Evolutionary conservation across 1,140 invertebrate genomes (phyloP), one percentile per base, ranked within the genome.

Genomic region (Matsumurasca onukii): DNA sequence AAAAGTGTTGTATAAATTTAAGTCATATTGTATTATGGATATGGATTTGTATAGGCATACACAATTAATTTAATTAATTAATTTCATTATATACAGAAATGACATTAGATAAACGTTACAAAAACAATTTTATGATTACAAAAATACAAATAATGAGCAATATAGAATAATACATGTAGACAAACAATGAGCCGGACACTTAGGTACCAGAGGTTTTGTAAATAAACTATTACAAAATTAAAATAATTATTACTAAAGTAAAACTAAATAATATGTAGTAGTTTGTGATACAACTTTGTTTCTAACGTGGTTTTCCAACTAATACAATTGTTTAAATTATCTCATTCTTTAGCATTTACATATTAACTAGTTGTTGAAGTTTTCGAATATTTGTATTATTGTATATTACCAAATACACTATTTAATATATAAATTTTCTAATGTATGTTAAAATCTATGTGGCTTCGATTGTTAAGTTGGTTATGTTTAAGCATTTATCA

Each of bases 371-470:
- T 59, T 59, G 55, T 59, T 59, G 55, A 59, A 59, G 25, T 59
- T 59, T 59, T 59, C 55, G 30, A 59, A 59, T 59, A 25, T 27
- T 59, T 59, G 55, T 59, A 59, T 59, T n/a, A n/a, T 59, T 59
- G 25, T 59, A 59, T 27, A 27, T 27, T 59, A 59, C 5, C 25
- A 59, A 59, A 27, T 27, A 59, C 25, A 59, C 15, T 59, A 27
- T 59, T 59, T 59, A 27, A 59, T 15, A 29, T 9, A 22, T 52
- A 52, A 52, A 52, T 5, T 59, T 59, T 59, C 55, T 59, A 59
- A 59, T 59, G 55, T 59, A 59, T 59, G 55, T 59, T 59, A 59
- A 12, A 59, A 59, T 59, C 55, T 59, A 59, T 59, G 55, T 59
- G 55, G 55, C 55, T 59, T 59, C 55, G 25, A 29, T 59, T 59